Evolutionary conservation across 1,140 invertebrate species (phyloP).

Genomic region (Arion vulgaris): DNA sequence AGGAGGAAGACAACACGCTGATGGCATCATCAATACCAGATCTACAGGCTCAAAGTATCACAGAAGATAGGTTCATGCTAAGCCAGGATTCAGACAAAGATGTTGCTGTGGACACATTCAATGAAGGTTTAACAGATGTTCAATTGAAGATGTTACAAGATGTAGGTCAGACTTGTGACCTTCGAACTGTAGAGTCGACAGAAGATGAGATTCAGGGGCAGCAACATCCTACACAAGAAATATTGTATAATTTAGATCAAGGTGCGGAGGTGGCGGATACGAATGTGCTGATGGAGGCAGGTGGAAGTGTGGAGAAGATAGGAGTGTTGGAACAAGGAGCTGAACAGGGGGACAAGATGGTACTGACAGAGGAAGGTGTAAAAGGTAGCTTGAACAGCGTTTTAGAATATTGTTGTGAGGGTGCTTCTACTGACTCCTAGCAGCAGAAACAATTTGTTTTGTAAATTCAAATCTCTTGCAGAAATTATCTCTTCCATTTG

Average conservation of each 20-base stretch:
- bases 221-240: not conserved
- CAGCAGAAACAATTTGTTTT: not conserved
- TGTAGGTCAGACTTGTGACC: not conserved
- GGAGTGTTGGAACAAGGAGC: too few species aligned
- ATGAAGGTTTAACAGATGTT: not conserved
- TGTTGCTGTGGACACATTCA: not conserved
- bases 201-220: not conserved
- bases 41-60: constrained; percentile 17
- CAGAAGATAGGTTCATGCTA: not conserved
- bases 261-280: not conserved
- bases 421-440: not conserved
- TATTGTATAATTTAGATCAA: not conserved
- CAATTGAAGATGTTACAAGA: not conserved
- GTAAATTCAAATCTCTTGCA: too few species aligned
- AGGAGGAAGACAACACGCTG: constrained; percentile 29
- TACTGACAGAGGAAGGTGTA: not conserved
- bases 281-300: not conserved
- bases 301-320: not conserved
- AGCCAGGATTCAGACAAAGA: not conserved
- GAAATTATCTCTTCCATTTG: too few species aligned
- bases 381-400: too few species aligned
- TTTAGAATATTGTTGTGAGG: not conserved
- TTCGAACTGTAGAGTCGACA: not conserved
- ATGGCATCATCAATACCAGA: constrained; percentile 29
- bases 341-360: too few species aligned